Evolutionary conservation across 2,888 invertebrate genomes (phyloP), one percentile per base, ranked within the genome.

Genomic region (Plemyria rubiginata): DNA sequence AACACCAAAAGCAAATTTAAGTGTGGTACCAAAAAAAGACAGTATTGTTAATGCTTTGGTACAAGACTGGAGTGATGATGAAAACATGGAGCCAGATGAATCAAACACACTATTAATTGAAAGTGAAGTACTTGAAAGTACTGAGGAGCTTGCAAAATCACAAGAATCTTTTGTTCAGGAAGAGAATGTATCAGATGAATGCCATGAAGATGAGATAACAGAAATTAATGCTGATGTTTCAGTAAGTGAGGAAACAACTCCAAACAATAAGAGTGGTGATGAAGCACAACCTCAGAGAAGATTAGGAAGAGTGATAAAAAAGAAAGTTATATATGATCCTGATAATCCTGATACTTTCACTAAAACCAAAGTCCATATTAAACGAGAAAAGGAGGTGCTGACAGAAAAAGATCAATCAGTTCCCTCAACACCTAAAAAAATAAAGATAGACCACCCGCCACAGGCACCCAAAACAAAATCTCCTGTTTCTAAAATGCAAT

Each of bases 291-390:
- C 89, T 2, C 88, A 88, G 64, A 80, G 87, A 51, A 83, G 93
- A 73, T 77, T 87, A 40, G 84, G 90, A 15, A 86, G 96, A 72
- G 92, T 96, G 16, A 95, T 96, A 32, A 96, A 96, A 77, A 95
- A 94, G 68, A 96, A 96, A 86, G 94, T 96, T 5, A 96, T 96
- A 70, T 96, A 95, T 94, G 96, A 96, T 84, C 96, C 96, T 6
- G 95, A 94, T 71, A 94, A 94, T 77, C 93, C 93, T 61, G 92
- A 91, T 65, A 91, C 93, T 45, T 93, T 88, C 68, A 93, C 92
- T 54, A 93, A 92, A 82, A 80, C 76, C 69, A 92, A 87, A 82
- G 51, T 62, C 0, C 50, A 60, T 12, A 45, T 63, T 16, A 71
- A 71, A 49, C 70, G 87, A 76, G 88, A 87, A 55, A 56, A 70